A percentile compares a stretch with the other conserved stretches of the same genome.
These are phyloP conservation scores for Coelogynopora nodosa DNA, from an alignment of 2,888 invertebrate genomes.

Conservation along the genomic window DNA sequence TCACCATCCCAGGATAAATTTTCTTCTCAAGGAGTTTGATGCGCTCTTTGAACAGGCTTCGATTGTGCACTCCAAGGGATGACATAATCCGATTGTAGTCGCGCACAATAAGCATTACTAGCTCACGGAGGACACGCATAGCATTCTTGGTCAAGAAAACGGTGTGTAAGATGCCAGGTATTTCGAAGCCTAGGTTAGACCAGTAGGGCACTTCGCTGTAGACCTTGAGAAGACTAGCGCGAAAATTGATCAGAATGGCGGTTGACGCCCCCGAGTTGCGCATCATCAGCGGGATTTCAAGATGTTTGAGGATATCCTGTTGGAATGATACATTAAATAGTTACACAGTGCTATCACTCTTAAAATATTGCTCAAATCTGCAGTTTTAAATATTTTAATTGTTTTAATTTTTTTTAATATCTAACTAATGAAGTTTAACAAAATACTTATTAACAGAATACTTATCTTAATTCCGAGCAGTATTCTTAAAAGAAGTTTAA, in stretches of 20 bases:
- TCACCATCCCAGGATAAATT: conserved; percentile 62
- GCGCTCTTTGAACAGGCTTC: conserved; percentile 73
- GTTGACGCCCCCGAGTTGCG: conserved; percentile 68
- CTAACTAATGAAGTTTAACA: too few species aligned
- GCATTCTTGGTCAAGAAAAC: conserved; percentile 64
- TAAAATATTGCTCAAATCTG: too few species aligned
- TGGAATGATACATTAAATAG: too few species aligned
- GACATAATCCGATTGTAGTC: conserved; percentile 68
- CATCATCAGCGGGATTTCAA: conserved; percentile 72
- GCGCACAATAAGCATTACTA: conserved; percentile 60
- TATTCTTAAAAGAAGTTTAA: too few species aligned
- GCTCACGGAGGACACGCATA: conserved; percentile 58
- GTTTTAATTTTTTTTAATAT: too few species aligned
- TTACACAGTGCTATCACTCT: too few species aligned
- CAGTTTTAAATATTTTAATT: too few species aligned
- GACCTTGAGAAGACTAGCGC: conserved; percentile 68
- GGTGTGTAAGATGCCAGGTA: conserved; percentile 70
- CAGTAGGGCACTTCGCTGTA: conserved; percentile 74
- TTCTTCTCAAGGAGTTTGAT: conserved; percentile 65
- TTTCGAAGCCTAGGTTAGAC: conserved; percentile 70
- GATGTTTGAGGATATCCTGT: conserved; percentile 59
- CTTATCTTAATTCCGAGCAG: too few species aligned
- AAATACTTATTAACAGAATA: too few species aligned
- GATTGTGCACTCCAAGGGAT: conserved; percentile 73
- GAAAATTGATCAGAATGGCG: conserved; percentile 64